Base-by-base conservation (phyloP, 1,140 invertebrate species). In the Zophobas atratus region DNA sequence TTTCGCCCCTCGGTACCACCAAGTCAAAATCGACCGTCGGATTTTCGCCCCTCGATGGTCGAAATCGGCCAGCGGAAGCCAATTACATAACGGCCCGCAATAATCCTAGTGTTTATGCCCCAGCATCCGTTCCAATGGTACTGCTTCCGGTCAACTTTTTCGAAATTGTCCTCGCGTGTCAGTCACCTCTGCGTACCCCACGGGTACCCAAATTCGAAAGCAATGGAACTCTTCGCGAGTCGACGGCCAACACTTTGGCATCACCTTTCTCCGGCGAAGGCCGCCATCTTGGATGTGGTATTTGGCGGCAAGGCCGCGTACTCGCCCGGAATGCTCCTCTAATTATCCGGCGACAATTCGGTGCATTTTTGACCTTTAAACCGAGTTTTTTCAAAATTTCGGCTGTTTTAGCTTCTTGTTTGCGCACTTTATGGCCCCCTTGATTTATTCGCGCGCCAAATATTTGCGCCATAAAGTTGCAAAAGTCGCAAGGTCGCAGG, bases 251-350 rank as follows among this genome's bases (percentile, higher is more conserved):
- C 34, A 33, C 57, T 57, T 75, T 56, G 72, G 41, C 53, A 57
- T 75, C 72, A 75, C 72, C 72, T 75, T 75, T 75, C 72, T 75
- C 72, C 53, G 56, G 56, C 51, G 72, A 75, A 75, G 72, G 72
- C 53, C 72, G 56, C 51, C 49, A 53, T 73, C 55, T 53, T 73
- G 71, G 38, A 55, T 73, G 55, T 73, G 71, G 55, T 73, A 73
- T 73, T 73, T 73, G 56, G 55, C 55, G 71, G 71, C 71, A 73
- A 73, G 71, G 71, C 71, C 71, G 71, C 55, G 71, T 73, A 73
- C 71, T 73, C 71, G 71, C 71, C 49, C 33, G 71, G 71, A 73
- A 73, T 73, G 71, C 55, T 67, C 33, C 60, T 67, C 60, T 67
- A 67, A 67, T 67, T 67, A 67, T 67, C 41, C 60, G 39, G 60